Evolutionary conservation across 2,888 invertebrate species (phyloP), one percentile per base, ranked within the genome.

Genomic region (Homarus gammarus): DNA sequence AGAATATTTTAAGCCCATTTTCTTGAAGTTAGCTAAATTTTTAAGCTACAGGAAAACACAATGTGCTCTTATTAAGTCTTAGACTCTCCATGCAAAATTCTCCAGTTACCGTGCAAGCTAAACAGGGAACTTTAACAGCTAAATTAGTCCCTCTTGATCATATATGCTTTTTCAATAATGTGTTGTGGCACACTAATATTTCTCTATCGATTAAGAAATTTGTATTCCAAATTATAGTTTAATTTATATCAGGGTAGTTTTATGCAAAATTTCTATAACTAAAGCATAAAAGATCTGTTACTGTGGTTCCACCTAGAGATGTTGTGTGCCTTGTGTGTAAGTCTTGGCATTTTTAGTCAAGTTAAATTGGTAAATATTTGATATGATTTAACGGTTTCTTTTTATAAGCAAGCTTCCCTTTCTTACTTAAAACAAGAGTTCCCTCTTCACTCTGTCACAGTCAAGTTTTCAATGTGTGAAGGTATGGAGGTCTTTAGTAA

Each of bases 151-250:
- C 44, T 44, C 12, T 8, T 44, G n/a, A n/a, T n/a, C n/a, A n/a
- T n/a, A n/a, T n/a, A 5, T 8, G 44, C 44, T 44, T 12, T 8
- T 12, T 44, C 12, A 44, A 44, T 5, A 44, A 44, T 44, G n/a
- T 56, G 73, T 84, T 75, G 33, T 84, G 84, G 83, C 84, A 56
- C 75, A 84, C 84, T 84, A 73, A 40, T 84, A 84, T 64, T 38
- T 75, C 27, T 84, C 15, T 64, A 61, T 64, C 31, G 22, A 40
- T 49, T 12, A 40, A 75, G 64, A 84, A 36, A 22, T 15, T 18
- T 2, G 36, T 40, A 79, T 31, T 27, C 15, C 8, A 33, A 61
- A 79, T 64, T 64, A n/a, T 5, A 33, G 33, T 36, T 44, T 78
- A 78, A 78, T 78, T 77, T 64, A n/a, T 36, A 70, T 12, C 22